phyloP scores from a whole-genome alignment of 2,113 vertebrate species.

The Emydura subglobosa region DNA sequence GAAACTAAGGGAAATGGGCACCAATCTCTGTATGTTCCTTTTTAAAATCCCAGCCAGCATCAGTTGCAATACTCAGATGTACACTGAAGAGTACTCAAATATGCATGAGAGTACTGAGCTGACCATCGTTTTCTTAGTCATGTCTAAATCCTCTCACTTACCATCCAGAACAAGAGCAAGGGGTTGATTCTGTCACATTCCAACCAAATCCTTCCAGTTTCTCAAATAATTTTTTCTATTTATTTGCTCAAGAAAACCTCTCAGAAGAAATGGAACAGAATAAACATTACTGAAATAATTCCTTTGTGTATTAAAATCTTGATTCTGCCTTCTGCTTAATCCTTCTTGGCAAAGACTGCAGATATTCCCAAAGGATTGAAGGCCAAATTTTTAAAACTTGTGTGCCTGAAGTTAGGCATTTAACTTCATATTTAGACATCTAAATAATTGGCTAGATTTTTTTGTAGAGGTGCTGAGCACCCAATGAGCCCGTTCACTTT shows the following conservation, averaged over 20 bases:
- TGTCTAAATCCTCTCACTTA: not conserved
- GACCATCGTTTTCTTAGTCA: not conserved
- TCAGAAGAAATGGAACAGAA: not conserved
- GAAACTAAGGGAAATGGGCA: not conserved
- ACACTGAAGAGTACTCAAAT: not conserved
- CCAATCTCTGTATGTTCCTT: no score
- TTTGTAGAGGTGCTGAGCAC: rapidly evolving
- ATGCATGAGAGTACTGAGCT: rapidly evolving
- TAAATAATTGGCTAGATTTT: not conserved
- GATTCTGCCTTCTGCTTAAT: not conserved
- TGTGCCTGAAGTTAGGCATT: no score
- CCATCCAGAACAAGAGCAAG: not conserved
- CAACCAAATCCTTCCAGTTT: not conserved
- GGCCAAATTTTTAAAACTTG: not conserved
- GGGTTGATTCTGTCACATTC: not conserved
- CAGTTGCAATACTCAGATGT: not conserved
- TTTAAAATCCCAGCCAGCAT: no score
- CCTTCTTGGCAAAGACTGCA: not conserved
- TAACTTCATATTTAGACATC: not conserved
- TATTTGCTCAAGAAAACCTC: not conserved
- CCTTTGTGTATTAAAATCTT: not conserved
- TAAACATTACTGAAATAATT: not conserved
- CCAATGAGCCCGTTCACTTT: not conserved
- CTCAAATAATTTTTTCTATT: rapidly evolving
- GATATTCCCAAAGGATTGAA: not conserved